Percentiles rank a stretch among this genome's conserved stretches.
Conservation (phyloP, 2,888 invertebrate genomes). For the Trichopoda pennipes region DNA sequence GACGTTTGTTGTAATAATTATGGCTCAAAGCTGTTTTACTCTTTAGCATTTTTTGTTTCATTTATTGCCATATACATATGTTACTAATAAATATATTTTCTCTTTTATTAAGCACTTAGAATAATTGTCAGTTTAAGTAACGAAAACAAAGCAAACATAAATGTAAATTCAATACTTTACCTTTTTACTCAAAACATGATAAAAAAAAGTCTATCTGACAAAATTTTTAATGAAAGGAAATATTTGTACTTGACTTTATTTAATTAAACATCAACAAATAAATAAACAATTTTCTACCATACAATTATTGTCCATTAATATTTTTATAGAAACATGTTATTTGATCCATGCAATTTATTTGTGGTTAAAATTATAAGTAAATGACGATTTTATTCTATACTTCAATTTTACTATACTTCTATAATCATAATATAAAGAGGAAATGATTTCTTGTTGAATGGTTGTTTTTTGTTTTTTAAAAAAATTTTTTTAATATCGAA, state of each 20-base stretch:
- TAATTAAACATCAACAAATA: constrained; percentile 30
- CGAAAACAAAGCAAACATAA: background rate
- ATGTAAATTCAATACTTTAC: constrained; percentile 23
- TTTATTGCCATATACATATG: too few relatives aligned
- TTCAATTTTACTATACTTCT: too few relatives aligned
- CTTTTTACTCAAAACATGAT: background rate
- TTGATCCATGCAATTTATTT: background rate
- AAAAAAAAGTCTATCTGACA: background rate
- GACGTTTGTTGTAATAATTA: background rate
- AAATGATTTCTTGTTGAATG: too few relatives aligned
- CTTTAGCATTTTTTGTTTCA: too few relatives aligned
- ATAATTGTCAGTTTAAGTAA: constrained; percentile 39
- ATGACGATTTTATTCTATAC: background rate
- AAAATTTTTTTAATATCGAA: too few relatives aligned
- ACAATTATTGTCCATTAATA: background rate
- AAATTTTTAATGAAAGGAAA: constrained; percentile 27
- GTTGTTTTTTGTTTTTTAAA: too few relatives aligned
- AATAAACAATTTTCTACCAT: constrained; percentile 15
- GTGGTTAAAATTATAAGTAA: constrained; percentile 7
- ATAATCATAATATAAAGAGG: too few relatives aligned
- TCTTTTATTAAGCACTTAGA: constrained; percentile 10
- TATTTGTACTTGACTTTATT: constrained; percentile 6
- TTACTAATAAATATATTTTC: background rate
- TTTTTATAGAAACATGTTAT: constrained; percentile 3
- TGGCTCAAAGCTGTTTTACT: too few relatives aligned